A percentile compares a stretch with the other conserved stretches of the same genome.
These are phyloP conservation scores for Alcedo quadribrachys DNA, from an alignment of 2,797 vertebrate species.

Conservation along the genomic window DNA sequence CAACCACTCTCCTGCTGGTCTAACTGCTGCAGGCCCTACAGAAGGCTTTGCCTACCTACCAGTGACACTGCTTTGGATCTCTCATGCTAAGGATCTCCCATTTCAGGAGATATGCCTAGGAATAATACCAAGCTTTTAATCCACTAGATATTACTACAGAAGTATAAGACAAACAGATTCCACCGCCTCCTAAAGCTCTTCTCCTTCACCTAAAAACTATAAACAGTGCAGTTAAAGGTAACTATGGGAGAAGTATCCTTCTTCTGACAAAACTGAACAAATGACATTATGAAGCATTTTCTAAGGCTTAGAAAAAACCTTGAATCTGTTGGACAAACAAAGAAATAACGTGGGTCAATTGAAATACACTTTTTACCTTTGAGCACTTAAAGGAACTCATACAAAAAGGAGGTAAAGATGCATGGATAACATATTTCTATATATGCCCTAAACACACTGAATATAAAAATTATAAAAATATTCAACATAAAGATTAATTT, in stretches of 20 bases:
- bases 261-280: neutral
- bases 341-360: neutral
- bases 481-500: neutral
- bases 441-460: neutral
- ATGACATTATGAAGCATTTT: neutral
- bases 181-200: neutral
- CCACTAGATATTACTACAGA: neutral
- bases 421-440: neutral
- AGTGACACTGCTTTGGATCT: neutral
- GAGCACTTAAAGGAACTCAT: neutral
- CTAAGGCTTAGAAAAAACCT: neutral
- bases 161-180: neutral
- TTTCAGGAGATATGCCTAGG: neutral
- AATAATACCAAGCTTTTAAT: neutral
- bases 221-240: neutral
- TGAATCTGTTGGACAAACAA: neutral
- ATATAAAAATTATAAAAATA: neutral
- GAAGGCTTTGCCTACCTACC: neutral
- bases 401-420: neutral
- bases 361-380: neutral
- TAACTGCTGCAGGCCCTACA: neutral
- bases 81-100: neutral
- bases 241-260: neutral
- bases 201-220: neutral
- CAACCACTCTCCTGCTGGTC: neutral